Conservation (phyloP, 2,797 vertebrate species). For the Danio aesculapii region DNA sequence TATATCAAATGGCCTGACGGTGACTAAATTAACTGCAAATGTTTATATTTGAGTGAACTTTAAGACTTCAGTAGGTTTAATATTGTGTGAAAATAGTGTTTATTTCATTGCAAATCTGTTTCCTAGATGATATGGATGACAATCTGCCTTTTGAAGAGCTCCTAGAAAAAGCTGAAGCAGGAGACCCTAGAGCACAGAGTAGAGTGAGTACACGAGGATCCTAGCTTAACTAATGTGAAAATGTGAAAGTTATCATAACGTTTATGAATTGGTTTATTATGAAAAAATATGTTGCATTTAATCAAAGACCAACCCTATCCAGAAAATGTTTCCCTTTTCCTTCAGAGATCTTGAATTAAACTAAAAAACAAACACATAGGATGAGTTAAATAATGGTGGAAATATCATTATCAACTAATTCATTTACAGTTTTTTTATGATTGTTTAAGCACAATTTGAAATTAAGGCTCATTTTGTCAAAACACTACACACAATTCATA, state of each 20-base stretch:
- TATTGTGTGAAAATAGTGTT: neutral
- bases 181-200: slow-evolving; percentile 63
- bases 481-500: no score
- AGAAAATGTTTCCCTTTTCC: neutral
- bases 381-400: no score
- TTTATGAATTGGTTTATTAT: neutral
- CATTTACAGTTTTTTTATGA: no score
- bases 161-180: slow-evolving; percentile 59
- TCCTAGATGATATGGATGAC: slow-evolving; percentile 51
- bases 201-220: slow-evolving; percentile 38
- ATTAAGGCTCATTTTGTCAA: no score
- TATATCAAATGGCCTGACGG: no score
- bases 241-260: neutral
- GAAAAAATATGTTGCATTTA: neutral
- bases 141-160: slow-evolving; percentile 60
- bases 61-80: neutral
- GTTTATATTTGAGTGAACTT: neutral
- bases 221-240: neutral
- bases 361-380: neutral
- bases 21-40: no score
- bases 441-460: no score
- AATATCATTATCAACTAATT: no score
- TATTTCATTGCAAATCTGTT: neutral
- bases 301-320: neutral
- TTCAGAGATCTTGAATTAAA: neutral